Evolutionary conservation across 1,140 invertebrate species (phyloP).

Genomic region (Zeugodacus cucurbitae): DNA sequence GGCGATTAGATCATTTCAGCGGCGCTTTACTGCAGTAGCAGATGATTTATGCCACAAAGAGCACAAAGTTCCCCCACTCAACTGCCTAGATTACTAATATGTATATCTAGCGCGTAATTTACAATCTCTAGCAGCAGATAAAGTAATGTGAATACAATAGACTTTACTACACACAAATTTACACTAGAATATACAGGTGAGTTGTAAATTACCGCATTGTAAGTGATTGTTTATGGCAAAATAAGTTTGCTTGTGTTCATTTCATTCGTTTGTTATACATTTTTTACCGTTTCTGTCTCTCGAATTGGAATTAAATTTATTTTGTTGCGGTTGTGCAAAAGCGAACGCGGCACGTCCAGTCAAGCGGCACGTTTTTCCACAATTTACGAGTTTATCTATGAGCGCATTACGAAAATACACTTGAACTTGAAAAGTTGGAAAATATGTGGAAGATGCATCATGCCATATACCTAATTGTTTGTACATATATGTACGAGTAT

Average conservation of each 20-base stretch:
- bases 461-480: not conserved
- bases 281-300: not conserved
- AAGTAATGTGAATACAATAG: not conserved
- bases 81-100: no score
- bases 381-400: not conserved
- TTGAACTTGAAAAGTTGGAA: not conserved
- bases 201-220: conserved; percentile 1
- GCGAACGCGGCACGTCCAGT: not conserved
- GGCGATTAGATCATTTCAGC: no score
- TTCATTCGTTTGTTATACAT: not conserved
- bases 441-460: not conserved
- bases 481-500: not conserved
- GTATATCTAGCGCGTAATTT: no score
- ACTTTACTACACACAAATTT: not conserved
- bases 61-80: no score
- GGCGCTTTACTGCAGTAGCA: no score
- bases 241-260: not conserved
- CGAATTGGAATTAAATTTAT: not conserved
- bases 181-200: not conserved
- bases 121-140: not conserved
- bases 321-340: not conserved
- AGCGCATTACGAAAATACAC: not conserved
- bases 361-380: not conserved
- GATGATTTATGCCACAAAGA: no score
- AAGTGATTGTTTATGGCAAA: not conserved